These are phyloP conservation scores for Harpegnathos saltator DNA, from an alignment of 1,140 invertebrate species.

Conservation along the genomic window DNA sequence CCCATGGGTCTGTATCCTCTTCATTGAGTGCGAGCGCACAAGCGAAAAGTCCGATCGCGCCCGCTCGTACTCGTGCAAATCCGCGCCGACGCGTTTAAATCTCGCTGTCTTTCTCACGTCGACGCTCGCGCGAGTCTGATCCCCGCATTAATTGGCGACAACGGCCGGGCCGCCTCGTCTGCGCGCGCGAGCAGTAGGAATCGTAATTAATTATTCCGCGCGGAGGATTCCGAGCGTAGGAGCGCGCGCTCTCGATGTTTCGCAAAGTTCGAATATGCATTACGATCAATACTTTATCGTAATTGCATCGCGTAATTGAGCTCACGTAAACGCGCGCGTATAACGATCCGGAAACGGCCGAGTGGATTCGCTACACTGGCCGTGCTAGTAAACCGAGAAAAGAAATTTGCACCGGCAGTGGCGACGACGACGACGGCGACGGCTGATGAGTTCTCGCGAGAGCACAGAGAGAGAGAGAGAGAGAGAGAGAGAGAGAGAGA, in stretches of 20 bases:
- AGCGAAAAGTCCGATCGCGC: conserved; percentile 54
- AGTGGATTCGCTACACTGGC: neutral
- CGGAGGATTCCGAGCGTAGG: neutral
- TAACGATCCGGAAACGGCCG: conserved; percentile 1
- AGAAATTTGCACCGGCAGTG: conserved; percentile 24
- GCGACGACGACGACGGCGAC: too few relatives aligned
- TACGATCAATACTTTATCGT: conserved; percentile 20
- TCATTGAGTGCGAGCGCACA: conserved; percentile 69
- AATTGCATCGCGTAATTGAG: conserved; percentile 8
- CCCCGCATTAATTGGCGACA: conserved; percentile 9
- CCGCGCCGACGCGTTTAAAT: neutral
- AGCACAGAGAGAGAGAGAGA: too few relatives aligned
- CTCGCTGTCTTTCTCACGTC: too few relatives aligned
- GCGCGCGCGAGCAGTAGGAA: neutral
- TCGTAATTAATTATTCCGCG: conserved; percentile 12
- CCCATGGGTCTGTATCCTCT: conserved; percentile 65
- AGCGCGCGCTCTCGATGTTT: neutral
- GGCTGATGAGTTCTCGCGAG: neutral
- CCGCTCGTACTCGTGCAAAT: conserved; percentile 21
- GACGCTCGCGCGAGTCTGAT: neutral
- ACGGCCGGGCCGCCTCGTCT: neutral
- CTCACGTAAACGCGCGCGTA: neutral
- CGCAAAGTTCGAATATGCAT: neutral
- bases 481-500: too few relatives aligned
- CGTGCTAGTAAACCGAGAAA: neutral